These are phyloP conservation scores for Actinostola sp. DNA, from an alignment of 92 coral and sea anemone genomes.

Conservation along the genomic window DNA sequence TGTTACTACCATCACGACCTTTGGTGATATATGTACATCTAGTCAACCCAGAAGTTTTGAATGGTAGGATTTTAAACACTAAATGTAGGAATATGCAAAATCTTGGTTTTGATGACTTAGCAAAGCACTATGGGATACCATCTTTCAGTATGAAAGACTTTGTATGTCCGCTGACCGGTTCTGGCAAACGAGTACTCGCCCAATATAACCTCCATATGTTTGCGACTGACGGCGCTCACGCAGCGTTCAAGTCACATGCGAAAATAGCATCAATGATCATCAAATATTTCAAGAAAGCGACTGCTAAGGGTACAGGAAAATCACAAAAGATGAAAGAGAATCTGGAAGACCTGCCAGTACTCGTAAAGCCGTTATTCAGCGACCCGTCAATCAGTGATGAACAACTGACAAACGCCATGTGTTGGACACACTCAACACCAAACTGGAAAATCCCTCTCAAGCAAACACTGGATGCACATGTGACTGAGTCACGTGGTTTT, in stretches of 20 bases:
- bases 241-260: slow-evolving; percentile 44
- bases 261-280: slow-evolving; percentile 47
- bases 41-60: slow-evolving; percentile 61
- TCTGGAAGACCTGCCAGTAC: not conserved
- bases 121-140: slow-evolving; percentile 53
- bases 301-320: not conserved
- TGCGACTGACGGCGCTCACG: slow-evolving; percentile 44
- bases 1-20: slow-evolving; percentile 59
- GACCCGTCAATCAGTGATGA: slow-evolving; percentile 34
- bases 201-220: slow-evolving; percentile 28
- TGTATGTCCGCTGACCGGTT: slow-evolving; percentile 57
- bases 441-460: slow-evolving; percentile 40
- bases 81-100: slow-evolving; percentile 64
- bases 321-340: not conserved
- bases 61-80: slow-evolving; percentile 34
- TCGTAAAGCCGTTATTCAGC: slow-evolving; percentile 23
- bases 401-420: slow-evolving; percentile 40
- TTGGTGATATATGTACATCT: slow-evolving; percentile 71
- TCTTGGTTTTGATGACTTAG: slow-evolving; percentile 49
- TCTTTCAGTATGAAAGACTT: slow-evolving; percentile 56
- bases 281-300: slow-evolving; percentile 30
- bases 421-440: slow-evolving; percentile 63
- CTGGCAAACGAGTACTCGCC: slow-evolving; percentile 4
- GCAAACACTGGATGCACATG: slow-evolving; percentile 57
- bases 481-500: slow-evolving; percentile 52